Evolutionary conservation across 2,797 vertebrate species (phyloP).

Genomic region (Champsocephalus esox): DNA sequence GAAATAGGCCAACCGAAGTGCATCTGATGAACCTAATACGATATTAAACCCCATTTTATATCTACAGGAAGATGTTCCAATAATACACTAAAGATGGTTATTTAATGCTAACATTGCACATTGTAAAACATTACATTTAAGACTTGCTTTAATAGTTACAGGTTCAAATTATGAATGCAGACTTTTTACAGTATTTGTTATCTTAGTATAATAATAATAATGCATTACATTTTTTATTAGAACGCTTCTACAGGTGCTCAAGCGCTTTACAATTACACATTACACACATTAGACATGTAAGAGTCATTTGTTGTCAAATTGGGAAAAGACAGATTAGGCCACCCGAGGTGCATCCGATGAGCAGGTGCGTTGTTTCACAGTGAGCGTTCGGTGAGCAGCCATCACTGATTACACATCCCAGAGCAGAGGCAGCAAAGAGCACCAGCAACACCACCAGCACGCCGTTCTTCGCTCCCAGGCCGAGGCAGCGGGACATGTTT

Average conservation of each 20-base stretch:
- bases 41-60: no score
- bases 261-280: no score
- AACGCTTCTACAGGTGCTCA: no score
- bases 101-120: background rate
- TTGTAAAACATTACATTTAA: background rate
- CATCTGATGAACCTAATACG: background rate
- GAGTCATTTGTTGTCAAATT: no score
- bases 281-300: no score
- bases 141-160: background rate
- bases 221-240: no score
- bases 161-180: background rate
- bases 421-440: constrained; percentile 51
- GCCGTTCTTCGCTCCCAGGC: constrained; percentile 45
- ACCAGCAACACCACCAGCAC: constrained; percentile 36
- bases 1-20: no score
- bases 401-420: constrained; percentile 45
- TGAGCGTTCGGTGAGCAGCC: constrained; percentile 21
- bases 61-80: background rate
- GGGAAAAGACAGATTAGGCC: background rate
- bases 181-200: no score
- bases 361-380: constrained; percentile 37
- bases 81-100: background rate
- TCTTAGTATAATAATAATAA: no score
- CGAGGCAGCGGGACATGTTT: constrained; percentile 69
- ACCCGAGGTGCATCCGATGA: background rate